Base-by-base conservation (phyloP, 35 echinoderm and acorn worm species). In the Acanthaster planci region DNA sequence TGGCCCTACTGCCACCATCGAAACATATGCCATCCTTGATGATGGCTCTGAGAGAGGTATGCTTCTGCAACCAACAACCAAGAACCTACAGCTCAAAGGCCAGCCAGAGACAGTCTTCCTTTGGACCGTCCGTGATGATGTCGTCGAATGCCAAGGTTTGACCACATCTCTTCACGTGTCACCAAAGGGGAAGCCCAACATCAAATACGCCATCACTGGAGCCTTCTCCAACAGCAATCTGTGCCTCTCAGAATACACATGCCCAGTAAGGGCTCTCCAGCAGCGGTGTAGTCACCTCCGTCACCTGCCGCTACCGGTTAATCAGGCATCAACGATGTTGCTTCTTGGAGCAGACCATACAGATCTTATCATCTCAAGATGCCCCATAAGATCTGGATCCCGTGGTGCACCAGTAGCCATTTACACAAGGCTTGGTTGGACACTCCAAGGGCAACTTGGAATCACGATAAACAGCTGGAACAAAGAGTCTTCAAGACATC, bases 41-140 rank as follows among this genome's bases (percentile, higher is more conserved):
- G 85, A 87, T 87, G 85, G 85, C 9, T 87, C 85, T 0, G 77
- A 78, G 78, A 55, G 86, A 88, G 81, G 32, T 18, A 81, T 88
- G 39, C 56, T 81, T 1, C 52, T 88, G 58, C 34, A 80, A 27
- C 53, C 58, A 40, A 78, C 54, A 39, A 58, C 80, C 12, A 0
- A 81, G 12, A 30, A 81, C 36, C 37, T 88, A 42, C 31, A 76
- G 7, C 30, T 88, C 21, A 39, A n/a, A n/a, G n/a, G n/a, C n/a
- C n/a, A n/a, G n/a, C n/a, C n/a, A n/a, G n/a, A n/a, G n/a, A n/a
- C n/a, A 1, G 67, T 84, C 37, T 30, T 84, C 23, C 37, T 87
- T n/a, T 56, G 50, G 8, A 79, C 85, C 5, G 72, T 87, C 10
- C 72, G 31, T 55, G 21, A 79, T 12, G 75, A 77, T 39, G 82